phyloP scores from a whole-genome alignment of 2,113 vertebrate genomes.

The Ceuthmochares aereus region DNA sequence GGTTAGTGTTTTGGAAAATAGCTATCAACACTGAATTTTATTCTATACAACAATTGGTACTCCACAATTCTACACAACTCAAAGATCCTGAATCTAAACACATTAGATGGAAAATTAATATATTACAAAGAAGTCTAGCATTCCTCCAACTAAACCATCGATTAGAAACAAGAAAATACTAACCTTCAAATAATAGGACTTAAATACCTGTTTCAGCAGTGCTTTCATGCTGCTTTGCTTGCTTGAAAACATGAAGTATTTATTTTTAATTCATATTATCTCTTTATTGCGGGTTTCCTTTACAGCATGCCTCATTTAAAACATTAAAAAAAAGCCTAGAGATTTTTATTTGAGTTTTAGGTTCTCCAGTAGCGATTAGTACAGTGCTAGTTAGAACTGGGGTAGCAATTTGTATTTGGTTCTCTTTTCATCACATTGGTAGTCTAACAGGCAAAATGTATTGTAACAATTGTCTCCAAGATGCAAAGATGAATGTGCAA shows the following conservation, averaged over 20 bases:
- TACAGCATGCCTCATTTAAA: slow-evolving; percentile 75
- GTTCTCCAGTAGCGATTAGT: slow-evolving; percentile 72
- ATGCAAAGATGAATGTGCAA: slow-evolving; percentile 53
- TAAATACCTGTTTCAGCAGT: slow-evolving; percentile 67
- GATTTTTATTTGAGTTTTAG: slow-evolving; percentile 79
- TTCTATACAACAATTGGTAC: background rate
- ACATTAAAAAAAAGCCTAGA: slow-evolving; percentile 67
- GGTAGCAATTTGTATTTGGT: slow-evolving; percentile 55
- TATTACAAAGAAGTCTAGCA: slow-evolving; percentile 26
- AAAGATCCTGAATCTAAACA: slow-evolving; percentile 19
- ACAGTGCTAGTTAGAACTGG: slow-evolving; percentile 57
- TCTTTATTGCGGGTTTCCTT: slow-evolving; percentile 82
- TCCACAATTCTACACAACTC: background rate
- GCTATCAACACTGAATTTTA: background rate
- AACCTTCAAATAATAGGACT: slow-evolving; percentile 69
- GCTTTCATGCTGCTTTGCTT: slow-evolving; percentile 34
- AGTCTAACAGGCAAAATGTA: slow-evolving; percentile 50
- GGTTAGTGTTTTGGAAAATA: background rate
- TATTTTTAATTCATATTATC: slow-evolving; percentile 83
- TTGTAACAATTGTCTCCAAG: slow-evolving; percentile 17
- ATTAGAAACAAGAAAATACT: slow-evolving; percentile 68
- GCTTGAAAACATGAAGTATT: slow-evolving; percentile 80
- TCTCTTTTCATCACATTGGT: slow-evolving; percentile 64
- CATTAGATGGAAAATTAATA: slow-evolving; percentile 48
- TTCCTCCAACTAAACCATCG: slow-evolving; percentile 55